Evolutionary conservation across 2,888 invertebrate genomes (phyloP).

Genomic region (Tortrix viridana): DNA sequence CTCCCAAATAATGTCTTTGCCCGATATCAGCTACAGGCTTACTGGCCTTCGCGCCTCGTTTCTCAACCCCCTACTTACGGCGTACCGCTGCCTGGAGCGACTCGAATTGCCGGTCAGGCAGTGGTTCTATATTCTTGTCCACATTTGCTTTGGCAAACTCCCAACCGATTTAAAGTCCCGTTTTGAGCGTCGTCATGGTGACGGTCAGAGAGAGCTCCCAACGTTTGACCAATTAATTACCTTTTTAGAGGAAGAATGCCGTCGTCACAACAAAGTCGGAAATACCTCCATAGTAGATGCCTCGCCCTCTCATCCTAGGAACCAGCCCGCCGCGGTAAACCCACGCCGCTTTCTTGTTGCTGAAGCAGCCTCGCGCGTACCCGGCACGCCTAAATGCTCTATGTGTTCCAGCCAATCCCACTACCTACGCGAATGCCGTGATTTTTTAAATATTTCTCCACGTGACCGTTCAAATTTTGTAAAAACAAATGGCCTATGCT

Average conservation of each 20-base stretch:
- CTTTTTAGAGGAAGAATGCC: slow-evolving; percentile 4
- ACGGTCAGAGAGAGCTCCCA: not conserved
- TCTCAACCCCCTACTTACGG: not conserved
- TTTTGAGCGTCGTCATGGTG: slow-evolving; percentile 3
- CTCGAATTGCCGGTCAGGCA: not conserved
- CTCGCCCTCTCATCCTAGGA: not conserved
- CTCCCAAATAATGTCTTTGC: not conserved
- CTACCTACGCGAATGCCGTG: not conserved
- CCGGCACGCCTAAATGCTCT: not conserved
- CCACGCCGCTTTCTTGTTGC: not conserved
- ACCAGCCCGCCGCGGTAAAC: not conserved
- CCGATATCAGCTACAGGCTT: not conserved
- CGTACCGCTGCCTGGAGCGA: not conserved
- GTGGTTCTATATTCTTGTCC: not conserved
- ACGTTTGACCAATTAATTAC: slow-evolving; percentile 1
- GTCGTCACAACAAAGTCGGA: not conserved
- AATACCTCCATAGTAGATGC: not conserved
- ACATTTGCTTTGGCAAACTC: not conserved
- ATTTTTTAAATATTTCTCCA: not conserved
- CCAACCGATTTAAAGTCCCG: not conserved
- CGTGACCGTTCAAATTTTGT: not conserved
- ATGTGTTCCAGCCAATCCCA: not conserved
- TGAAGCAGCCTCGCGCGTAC: not conserved
- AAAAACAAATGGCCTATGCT: not conserved
- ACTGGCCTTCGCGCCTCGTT: not conserved